Evolutionary conservation across 2,888 invertebrate genomes (phyloP).

Genomic region (Macroteleia sp.): DNA sequence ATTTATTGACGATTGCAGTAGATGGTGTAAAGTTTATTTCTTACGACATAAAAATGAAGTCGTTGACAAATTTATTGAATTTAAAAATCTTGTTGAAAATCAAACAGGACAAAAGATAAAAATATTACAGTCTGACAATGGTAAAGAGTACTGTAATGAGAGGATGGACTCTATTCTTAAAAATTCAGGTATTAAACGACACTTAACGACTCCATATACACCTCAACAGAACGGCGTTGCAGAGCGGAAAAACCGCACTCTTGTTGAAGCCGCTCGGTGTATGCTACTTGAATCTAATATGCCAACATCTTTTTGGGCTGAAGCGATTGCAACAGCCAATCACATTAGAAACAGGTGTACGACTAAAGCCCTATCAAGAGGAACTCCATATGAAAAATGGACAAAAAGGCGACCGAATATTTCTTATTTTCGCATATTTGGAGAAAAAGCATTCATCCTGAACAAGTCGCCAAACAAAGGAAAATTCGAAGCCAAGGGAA

Average conservation of each 20-base stretch:
- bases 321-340: neutral
- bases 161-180: neutral
- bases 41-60: neutral
- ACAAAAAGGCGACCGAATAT: neutral
- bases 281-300: neutral
- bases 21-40: neutral
- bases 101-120: conserved; percentile 1
- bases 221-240: neutral
- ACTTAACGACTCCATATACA: conserved; percentile 3
- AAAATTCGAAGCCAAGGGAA: conserved; percentile 34
- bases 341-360: neutral
- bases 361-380: neutral
- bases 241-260: neutral
- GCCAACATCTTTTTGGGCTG: neutral
- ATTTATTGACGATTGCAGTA: conserved; percentile 49
- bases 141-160: neutral
- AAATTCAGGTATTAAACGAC: neutral
- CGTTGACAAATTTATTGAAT: conserved; percentile 7
- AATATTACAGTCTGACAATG: conserved; percentile 2
- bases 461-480: neutral
- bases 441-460: neutral
- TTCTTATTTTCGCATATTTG: neutral
- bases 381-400: neutral
- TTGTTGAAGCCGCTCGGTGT: neutral
- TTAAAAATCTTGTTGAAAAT: neutral